These are phyloP conservation scores for Odontophorus gujanensis DNA, from an alignment of 2,113 vertebrate species.

Conservation along the genomic window DNA sequence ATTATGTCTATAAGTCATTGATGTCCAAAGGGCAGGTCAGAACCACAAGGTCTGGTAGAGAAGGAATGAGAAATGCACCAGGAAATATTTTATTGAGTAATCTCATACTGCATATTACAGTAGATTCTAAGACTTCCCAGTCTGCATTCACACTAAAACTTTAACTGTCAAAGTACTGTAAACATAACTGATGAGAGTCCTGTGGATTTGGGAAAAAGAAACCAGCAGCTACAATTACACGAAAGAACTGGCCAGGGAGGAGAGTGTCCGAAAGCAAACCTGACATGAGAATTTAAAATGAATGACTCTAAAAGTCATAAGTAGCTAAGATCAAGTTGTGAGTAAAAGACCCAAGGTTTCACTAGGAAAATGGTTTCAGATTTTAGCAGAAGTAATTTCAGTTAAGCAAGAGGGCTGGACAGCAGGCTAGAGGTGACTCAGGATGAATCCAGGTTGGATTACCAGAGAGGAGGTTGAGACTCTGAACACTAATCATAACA, in stretches of 20 bases:
- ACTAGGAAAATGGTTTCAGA: neutral
- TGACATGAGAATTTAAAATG: neutral
- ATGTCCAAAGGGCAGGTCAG: neutral
- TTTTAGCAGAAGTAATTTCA: neutral
- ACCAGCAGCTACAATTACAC: neutral
- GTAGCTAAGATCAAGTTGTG: neutral
- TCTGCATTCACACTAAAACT: neutral
- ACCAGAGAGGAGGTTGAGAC: neutral
- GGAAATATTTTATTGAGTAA: neutral
- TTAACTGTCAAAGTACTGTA: neutral
- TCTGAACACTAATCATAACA: neutral
- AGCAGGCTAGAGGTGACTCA: neutral
- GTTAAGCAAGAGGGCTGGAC: neutral
- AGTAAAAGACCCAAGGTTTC: neutral
- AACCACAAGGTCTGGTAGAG: neutral
- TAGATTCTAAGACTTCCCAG: neutral
- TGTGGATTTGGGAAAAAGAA: neutral
- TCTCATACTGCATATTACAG: neutral
- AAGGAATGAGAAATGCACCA: neutral
- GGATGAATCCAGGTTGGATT: neutral
- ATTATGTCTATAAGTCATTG: neutral
- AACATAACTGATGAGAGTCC: neutral
- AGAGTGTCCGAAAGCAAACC: neutral
- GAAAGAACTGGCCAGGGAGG: neutral
- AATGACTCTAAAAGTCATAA: neutral